Evolutionary conservation across 92 coral and sea anemone species (phyloP), one percentile per base, ranked within the genome.

Genomic region (Scolanthus callimorphus): DNA sequence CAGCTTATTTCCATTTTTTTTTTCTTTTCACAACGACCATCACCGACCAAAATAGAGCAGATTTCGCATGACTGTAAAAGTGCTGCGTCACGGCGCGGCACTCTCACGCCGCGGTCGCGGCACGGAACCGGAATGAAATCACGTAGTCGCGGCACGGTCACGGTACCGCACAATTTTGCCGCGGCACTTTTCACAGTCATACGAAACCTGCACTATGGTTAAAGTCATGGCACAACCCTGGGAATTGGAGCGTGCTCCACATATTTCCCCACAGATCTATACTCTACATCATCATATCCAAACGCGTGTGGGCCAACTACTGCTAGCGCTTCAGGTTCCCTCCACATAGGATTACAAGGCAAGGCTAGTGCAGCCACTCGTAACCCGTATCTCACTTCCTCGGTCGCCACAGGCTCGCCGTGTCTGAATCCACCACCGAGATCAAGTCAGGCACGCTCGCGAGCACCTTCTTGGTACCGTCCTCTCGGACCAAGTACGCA

Each of bases 361-460:
- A 92, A 65, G 22, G 80, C 89, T 0, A 92, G 50, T 21, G 78
- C 96, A 57, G 98, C 88, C 30, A 92, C 94, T 49, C 96, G 89
- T 20, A 92, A 44, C 21, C 98, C 98, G 66, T 92, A 92, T 4
- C 94, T 96, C 11, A 84, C 71, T 37, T 80, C 94, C 54, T 92
- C 98, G 12, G 98, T 92, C 1, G 98, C 71, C 57, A 92, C 55
- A 54, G 86, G 84, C 49, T 88, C 87, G 45, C 96, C 98, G 41
- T 46, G 52, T 88, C 96, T 38, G 82, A 64, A 41, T 88, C 94
- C 1, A 92, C 91, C 53, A 88, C 52, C 19, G 96, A 76, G 39
- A 92, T 92, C 49, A 92, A 83, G 43, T 92, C 98, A 2, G 98
- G 98, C 2, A 82, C 90, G 21, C 88, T 70, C 3, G 96, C 90